Base-by-base conservation (phyloP, 2,888 invertebrate species). In the Himalopsyche anomala region DNA sequence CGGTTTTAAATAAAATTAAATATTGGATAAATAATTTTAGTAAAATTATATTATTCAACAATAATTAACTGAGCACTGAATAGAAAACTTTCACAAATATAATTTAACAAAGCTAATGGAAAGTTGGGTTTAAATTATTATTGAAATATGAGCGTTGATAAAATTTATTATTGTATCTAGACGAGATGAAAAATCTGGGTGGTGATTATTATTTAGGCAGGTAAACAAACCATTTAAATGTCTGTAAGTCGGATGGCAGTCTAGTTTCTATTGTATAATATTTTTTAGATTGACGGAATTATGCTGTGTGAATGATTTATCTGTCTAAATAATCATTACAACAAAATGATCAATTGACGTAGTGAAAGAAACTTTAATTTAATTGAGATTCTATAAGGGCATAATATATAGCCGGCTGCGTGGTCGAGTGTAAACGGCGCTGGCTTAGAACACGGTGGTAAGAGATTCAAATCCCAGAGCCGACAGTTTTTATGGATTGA, bases 271-370 rank as follows among this genome's bases (percentile, higher is more conserved):
- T 19, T 62, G 28, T 8, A 6, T 2, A 42, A 42, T 55, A n/a
- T 11, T 19, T 62, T 28, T 62, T 19, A 62, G 62, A 62, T 62
- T 62, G 62, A 19, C 62, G 62, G 62, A 62, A 62, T 62, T 62
- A 62, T 62, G 62, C 62, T 19, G 62, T 62, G 62, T 62, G 62
- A 62, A 62, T 62, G 62, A 62, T 62, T 62, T 62, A 62, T 62
- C 11, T 62, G 28, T 51, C 2, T 15, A 51, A 5, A 51, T 15
- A 51, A 51, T 15, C 51, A 51, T 51, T 15, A 3, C 6, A 15
- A 51, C 51, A 51, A 15, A 51, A 45, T 45, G 2, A 45, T 45
- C 9, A 9, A 9, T 8, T 45, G 45, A 45, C 9, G 11, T 0
- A 9, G 45, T 45, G 2, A 40, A 40, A 28, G 28, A 28, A 5